These are phyloP conservation scores for Microtus ochrogaster DNA, from an alignment of 2,113 vertebrate genomes.

Conservation along the genomic window DNA sequence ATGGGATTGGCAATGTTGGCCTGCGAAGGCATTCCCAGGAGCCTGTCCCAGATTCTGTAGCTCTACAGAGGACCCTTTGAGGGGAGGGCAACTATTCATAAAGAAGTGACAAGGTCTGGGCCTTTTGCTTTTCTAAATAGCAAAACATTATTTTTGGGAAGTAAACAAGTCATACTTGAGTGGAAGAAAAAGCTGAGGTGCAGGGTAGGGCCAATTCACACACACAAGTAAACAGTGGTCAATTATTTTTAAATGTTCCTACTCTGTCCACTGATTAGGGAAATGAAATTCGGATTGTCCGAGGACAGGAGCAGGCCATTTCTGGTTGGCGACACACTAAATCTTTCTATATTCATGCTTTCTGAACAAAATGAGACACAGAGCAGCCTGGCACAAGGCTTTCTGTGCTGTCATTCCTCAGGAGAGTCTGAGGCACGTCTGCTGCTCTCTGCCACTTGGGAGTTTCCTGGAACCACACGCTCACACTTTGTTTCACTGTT, in stretches of 20 bases:
- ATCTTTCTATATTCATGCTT: not conserved
- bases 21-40: not conserved
- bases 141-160: constrained; percentile 61
- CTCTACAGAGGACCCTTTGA: not conserved
- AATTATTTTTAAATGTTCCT: constrained; percentile 51
- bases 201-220: not conserved
- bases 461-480: not conserved
- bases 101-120: constrained; percentile 8
- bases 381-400: not conserved
- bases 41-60: not conserved
- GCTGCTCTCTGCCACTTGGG: not conserved
- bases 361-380: constrained; percentile 16
- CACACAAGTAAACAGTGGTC: constrained; percentile 50
- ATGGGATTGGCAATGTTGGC: not conserved
- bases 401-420: not conserved
- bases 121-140: constrained; percentile 57
- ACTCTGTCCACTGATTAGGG: constrained; percentile 11
- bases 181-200: not conserved
- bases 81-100: not conserved
- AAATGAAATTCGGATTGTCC: constrained; percentile 46
- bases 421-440: not conserved
- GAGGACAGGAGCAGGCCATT: constrained; percentile 27
- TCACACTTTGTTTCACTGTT: not conserved
- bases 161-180: constrained; percentile 18
- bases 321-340: constrained; percentile 32